Conservation (phyloP, 1,140 invertebrate genomes). For the Leptestheria dahalacensis region DNA sequence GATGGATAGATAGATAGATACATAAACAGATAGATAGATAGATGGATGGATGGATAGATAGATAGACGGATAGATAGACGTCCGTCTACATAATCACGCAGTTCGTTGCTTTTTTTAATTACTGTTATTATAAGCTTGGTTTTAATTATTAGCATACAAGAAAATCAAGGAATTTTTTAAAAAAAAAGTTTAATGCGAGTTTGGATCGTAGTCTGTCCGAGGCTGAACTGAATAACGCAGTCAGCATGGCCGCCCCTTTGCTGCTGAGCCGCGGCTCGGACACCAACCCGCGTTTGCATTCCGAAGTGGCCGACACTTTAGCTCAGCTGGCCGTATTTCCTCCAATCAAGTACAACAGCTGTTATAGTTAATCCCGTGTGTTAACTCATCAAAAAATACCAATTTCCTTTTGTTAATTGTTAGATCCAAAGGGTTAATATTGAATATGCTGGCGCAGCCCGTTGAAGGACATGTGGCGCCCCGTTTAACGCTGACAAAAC, state of each 20-base stretch:
- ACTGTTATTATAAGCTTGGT: too few relatives aligned
- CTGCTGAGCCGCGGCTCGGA: background rate
- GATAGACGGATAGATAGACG: too few relatives aligned
- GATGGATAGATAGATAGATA: too few relatives aligned
- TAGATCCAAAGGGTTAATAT: background rate
- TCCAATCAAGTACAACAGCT: background rate
- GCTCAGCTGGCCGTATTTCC: background rate
- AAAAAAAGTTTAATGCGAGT: too few relatives aligned
- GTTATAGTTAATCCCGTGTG: too few relatives aligned
- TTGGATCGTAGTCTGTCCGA: too few relatives aligned
- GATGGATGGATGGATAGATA: too few relatives aligned
- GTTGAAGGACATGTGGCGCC: background rate
- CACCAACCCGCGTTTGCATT: background rate
- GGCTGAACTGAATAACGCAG: background rate
- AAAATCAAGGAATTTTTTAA: too few relatives aligned
- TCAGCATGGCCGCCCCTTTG: background rate
- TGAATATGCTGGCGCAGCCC: background rate
- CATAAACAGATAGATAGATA: too few relatives aligned
- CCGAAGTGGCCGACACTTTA: background rate
- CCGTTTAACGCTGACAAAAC: background rate
- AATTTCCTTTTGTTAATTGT: background rate
- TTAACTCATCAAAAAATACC: background rate
- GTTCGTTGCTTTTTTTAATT: too few relatives aligned
- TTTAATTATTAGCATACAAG: too few relatives aligned
- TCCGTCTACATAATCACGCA: too few relatives aligned